Evolutionary conservation across 2,888 invertebrate species (phyloP), one percentile per base, ranked within the genome.

Genomic region (Mellilla xanthometata): DNA sequence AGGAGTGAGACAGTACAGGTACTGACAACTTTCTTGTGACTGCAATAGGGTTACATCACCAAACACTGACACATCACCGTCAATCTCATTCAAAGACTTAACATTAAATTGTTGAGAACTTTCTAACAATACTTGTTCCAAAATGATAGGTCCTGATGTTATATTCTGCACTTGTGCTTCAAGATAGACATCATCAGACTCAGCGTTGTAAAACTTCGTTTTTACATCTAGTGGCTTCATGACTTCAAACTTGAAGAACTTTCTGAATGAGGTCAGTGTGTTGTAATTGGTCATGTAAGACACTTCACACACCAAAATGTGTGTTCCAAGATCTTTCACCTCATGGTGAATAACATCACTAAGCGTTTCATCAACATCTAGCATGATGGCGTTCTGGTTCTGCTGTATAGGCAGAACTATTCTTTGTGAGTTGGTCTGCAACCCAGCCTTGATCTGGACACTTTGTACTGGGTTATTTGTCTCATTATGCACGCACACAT

Each of bases 271-370:
- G 74, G 96, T 94, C 22, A 94, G 90, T 57, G 95, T 93, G 41
- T 93, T 93, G 49, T 92, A 91, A 35, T 94, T 92, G 22, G 94
- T 94, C 68, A 93, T 93, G 76, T 99, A 99, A 56, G 94, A 95
- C 1, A 99, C 98, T 83, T 99, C 97, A 87, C 99, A 99, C 1
- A 99, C 97, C 58, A 99, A 89, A 72, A 99, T 98, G 75, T 99
- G 99, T 31, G 97, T 97, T 28, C 99, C 99, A 60, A 98, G 94
- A 89, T 99, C 99, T 84, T 99, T 99, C n/a, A 99, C 98, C 92
- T 99, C 99, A 87, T 99, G 98, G 71, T 97, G 96, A 69, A 99
- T 97, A 23, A 99, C 96, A 85, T 98, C 95, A 85, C 98, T 97
- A 9, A 98, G 91, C 7, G 97, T 98, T 70, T 95, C 94, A 65